Conservation (phyloP, 2,797 vertebrate genomes). For the Megaceryle alcyon region DNA sequence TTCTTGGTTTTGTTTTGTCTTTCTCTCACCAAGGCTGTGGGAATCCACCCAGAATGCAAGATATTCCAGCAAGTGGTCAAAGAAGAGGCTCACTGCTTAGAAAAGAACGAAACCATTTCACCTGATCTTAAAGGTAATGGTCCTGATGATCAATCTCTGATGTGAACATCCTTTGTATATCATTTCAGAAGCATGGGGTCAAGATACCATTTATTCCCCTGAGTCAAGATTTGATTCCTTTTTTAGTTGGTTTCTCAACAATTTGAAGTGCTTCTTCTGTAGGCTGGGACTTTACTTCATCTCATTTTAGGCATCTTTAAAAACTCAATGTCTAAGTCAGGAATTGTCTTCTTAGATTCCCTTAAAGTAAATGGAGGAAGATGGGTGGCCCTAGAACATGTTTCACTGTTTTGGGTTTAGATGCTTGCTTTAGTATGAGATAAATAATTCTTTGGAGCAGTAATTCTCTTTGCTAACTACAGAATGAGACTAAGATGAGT, state of each 20-base stretch:
- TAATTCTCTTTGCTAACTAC: not conserved
- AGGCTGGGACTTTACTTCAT: not conserved
- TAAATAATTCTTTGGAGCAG: not conserved
- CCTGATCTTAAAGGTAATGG: constrained; percentile 25
- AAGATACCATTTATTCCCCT: not conserved
- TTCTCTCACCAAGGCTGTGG: constrained; percentile 4
- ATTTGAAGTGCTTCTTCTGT: not conserved
- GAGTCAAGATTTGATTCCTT: not conserved
- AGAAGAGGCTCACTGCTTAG: constrained; percentile 58
- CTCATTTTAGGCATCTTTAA: not conserved
- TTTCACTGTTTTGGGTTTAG: not conserved
- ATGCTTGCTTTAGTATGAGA: not conserved
- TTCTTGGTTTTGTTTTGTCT: not conserved
- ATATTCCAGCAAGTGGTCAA: constrained; percentile 71
- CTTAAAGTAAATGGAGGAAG: not conserved
- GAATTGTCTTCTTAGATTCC: not conserved
- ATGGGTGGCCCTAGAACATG: not conserved
- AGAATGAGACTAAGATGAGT: not conserved
- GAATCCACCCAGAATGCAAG: constrained; percentile 73
- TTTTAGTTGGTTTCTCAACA: not conserved
- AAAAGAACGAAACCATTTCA: constrained; percentile 41
- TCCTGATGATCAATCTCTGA: not conserved
- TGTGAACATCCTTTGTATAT: not conserved
- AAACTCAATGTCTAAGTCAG: not conserved
- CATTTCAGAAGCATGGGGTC: not conserved